Evolutionary conservation across 2,113 vertebrate species (phyloP), one percentile per base, ranked within the genome.

Genomic region (Amphiprion ocellaris): DNA sequence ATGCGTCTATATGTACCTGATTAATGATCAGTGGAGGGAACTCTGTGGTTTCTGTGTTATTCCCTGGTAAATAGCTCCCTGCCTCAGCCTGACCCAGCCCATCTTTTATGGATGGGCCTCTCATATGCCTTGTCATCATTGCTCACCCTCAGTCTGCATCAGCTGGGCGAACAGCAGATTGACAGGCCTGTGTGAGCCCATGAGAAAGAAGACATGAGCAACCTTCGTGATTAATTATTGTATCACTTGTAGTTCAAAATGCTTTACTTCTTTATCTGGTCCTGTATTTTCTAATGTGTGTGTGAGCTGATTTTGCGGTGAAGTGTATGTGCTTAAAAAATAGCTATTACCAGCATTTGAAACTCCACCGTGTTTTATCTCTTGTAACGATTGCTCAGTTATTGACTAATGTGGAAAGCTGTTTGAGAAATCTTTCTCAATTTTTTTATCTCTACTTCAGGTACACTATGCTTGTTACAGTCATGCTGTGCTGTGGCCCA

Each of bases 41-140:
- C 65, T 54, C 49, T 69, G 77, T 70, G 59, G 47, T 80, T 44
- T 77, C 54, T 74, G 44, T 81, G 64, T 74, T 84, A 79, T 83
- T 83, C 65, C 28, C 56, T 10, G 2, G 61, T 81, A 85, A 87
- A 86, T 69, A 33, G 68, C 71, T 77, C 14, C 19, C 33, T 67
- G 65, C 60, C 70, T 50, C 72, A 64, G 69, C 4, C 47, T 1
- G 4, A 44, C 50, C 24, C 72, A 23, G 46, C 37, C 52, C 86
- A 90, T 90, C 71, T 85, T 87, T 92, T 84, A 88, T 91, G 74
- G 70, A 90, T 88, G 86, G 87, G 67, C 65, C 67, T 77, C 82
- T 87, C 54, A 49, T 83, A 62, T 33, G 77, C 67, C 77, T 53
- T 68, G 77, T 87, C 81, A 53, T 37, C 77, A 58, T 23, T 3